Conservation (phyloP, 1,140 invertebrate genomes). For the Pectinophora gossypiella region DNA sequence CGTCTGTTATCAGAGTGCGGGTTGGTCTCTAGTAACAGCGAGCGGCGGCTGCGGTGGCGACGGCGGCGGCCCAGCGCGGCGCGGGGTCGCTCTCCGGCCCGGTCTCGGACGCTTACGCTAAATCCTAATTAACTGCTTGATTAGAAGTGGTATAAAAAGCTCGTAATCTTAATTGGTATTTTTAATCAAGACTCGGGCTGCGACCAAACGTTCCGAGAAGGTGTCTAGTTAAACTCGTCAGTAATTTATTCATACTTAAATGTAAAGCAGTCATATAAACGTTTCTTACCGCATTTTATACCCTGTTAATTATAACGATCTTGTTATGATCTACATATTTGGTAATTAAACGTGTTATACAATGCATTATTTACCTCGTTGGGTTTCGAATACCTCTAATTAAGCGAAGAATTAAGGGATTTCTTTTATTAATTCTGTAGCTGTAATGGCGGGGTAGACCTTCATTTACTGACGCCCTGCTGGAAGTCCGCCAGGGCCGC, state of each 20-base stretch:
- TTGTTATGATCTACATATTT: conserved; percentile 3
- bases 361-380: neutral
- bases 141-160: conserved; percentile 56
- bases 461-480: conserved; percentile 41
- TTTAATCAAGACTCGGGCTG: conserved; percentile 41
- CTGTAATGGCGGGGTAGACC: conserved; percentile 53
- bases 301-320: conserved; percentile 1
- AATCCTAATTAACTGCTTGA: conserved; percentile 64
- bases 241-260: neutral
- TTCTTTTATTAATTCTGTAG: conserved; percentile 54
- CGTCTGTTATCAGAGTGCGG: conserved; percentile 7
- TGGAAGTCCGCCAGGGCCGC: conserved; percentile 14
- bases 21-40: neutral
- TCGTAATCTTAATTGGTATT: conserved; percentile 61
- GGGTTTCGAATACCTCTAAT: conserved; percentile 29
- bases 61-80: conserved; percentile 4
- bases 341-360: neutral
- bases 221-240: conserved; percentile 21
- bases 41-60: neutral
- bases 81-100: neutral
- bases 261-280: conserved; percentile 1
- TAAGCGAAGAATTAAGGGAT: conserved; percentile 45
- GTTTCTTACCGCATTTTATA: neutral
- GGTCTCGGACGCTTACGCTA: conserved; percentile 30
- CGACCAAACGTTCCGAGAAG: conserved; percentile 13